Evolutionary conservation across 1,140 invertebrate genomes (phyloP).

Genomic region (Aphis gossypii): DNA sequence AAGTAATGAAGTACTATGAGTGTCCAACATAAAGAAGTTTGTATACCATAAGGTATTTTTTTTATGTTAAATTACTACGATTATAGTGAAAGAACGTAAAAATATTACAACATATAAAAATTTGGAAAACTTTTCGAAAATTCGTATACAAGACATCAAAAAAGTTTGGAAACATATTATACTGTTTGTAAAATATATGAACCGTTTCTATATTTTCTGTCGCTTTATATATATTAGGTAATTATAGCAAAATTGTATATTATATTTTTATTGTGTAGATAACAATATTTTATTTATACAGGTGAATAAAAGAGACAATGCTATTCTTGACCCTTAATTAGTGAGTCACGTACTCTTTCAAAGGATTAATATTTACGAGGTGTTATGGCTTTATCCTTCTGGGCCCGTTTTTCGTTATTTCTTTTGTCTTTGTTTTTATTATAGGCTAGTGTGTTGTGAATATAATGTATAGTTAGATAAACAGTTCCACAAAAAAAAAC

Average conservation of each 20-base stretch:
- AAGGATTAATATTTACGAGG: constrained; percentile 26
- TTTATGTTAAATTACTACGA: not conserved
- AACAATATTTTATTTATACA: not conserved
- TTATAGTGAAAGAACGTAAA: not conserved
- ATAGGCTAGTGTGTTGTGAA: not conserved
- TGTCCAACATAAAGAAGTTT: not conserved
- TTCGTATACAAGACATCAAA: not conserved
- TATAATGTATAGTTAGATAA: not conserved
- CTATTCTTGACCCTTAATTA: constrained; percentile 3
- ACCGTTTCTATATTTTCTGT: not conserved
- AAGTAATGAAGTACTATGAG: not conserved
- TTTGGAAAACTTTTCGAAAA: not conserved
- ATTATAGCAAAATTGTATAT: not conserved
- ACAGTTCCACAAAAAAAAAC: not conserved
- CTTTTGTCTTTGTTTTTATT: constrained; percentile 7
- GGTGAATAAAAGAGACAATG: constrained; percentile 21
- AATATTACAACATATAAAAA: not conserved
- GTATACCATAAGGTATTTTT: not conserved
- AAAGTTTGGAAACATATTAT: not conserved
- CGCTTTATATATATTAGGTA: no score
- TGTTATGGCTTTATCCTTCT: not conserved
- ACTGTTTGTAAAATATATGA: constrained; percentile 9
- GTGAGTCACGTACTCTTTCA: not conserved
- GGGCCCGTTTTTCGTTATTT: not conserved
- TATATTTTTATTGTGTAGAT: not conserved